phyloP scores from a whole-genome alignment of 2,888 invertebrate species.

The Phortica magna region DNA sequence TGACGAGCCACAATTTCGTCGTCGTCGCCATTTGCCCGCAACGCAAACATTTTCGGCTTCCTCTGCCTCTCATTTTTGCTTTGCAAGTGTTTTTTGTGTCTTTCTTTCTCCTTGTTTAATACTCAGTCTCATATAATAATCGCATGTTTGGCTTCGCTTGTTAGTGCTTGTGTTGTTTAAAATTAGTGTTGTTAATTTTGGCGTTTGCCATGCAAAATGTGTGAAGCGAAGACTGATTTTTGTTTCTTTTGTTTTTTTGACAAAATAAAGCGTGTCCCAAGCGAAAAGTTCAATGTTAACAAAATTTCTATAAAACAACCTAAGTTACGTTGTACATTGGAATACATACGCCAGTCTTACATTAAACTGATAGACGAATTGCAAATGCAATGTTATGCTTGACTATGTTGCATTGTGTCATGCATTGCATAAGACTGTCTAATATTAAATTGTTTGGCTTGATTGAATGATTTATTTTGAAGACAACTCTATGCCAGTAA shows the following conservation, averaged over 20 bases:
- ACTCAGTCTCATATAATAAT: slow-evolving; percentile 9
- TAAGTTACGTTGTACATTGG: too few relatives aligned
- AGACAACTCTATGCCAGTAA: too few relatives aligned
- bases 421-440: too few relatives aligned
- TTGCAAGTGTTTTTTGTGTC: background rate
- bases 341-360: too few relatives aligned
- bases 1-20: slow-evolving; percentile 49
- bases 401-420: too few relatives aligned
- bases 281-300: too few relatives aligned
- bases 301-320: too few relatives aligned
- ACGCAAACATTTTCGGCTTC: background rate
- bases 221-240: background rate
- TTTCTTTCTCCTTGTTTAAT: background rate
- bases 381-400: too few relatives aligned
- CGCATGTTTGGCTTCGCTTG: slow-evolving; percentile 24
- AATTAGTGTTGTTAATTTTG: background rate
- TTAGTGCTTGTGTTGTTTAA: slow-evolving; percentile 16
- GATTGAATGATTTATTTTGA: too few relatives aligned
- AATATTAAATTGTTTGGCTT: too few relatives aligned
- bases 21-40: background rate
- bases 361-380: too few relatives aligned
- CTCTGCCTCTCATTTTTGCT: slow-evolving; percentile 1
- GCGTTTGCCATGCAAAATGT: background rate
- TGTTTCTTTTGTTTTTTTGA: background rate
- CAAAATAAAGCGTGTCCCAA: too few relatives aligned